Base-by-base conservation (phyloP, 2,113 vertebrate genomes). In the Zingel zingel region DNA sequence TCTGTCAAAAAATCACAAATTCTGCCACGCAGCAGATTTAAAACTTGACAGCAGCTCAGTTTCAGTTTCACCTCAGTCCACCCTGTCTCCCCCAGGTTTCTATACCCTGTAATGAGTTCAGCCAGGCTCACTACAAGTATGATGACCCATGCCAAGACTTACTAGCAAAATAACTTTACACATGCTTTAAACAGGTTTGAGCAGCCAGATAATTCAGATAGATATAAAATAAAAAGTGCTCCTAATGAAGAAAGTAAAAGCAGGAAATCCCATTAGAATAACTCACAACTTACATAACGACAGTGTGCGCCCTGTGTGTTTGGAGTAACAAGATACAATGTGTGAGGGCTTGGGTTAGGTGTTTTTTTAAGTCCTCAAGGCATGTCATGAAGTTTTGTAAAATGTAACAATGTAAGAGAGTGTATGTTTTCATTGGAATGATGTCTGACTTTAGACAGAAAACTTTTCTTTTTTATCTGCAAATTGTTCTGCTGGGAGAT, bases 21-120 rank as follows among this genome's bases (percentile, higher is more conserved):
- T 83, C 66, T 82, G 73, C 84, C 81, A 77, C 81, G 62, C 61
- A 50, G 58, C 79, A 74, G 73, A 90, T 91, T 89, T 82, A 47
- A 82, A 85, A 67, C 74, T 77, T 88, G 89, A 92, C 90, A 91
- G 86, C 81, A 75, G 71, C 81, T 86, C 85, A 68, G 63, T 74
- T 88, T 91, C 79, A 76, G 53, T 85, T 86, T 84, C 81, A 90
- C 76, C 79, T 77, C 65, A 66, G 81, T 50, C 63, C 43, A 15
- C 30, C 51, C 83, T 25, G 70, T 79, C 81, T 88, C 81, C 80
- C 66, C 48, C 78, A 88, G 76, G 81, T 86, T 90, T 85, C 76
- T 19, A 70, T 33, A 1, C 63, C 59, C 64, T 82, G 25, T 84
- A 88, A 92, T 91, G 83, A 88, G 75, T 83, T 54, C 86, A 91